phyloP scores from a whole-genome alignment of 2,797 vertebrate species.

The Danio kyathit region DNA sequence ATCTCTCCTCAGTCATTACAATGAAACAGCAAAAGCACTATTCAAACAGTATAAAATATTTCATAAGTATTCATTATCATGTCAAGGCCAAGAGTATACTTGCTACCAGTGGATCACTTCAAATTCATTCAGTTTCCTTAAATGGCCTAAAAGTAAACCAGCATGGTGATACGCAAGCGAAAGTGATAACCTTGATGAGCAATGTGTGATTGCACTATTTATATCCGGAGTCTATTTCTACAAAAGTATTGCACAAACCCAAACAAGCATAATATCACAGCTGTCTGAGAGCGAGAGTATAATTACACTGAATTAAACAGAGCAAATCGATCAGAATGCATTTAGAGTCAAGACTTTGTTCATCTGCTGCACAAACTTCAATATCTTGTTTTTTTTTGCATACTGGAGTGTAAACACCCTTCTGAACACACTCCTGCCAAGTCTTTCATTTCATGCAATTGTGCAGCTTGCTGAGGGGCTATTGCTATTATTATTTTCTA shows the following conservation, averaged over 20 bases:
- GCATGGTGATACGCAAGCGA: not conserved
- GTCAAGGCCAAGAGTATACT: constrained; percentile 3
- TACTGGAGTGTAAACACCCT: constrained; percentile 4
- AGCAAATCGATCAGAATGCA: constrained; percentile 19
- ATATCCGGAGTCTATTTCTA: constrained; percentile 7
- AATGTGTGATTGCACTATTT: constrained; percentile 7
- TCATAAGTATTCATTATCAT: no score
- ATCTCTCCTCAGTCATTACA: no score
- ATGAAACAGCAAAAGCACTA: not conserved
- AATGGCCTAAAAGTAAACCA: not conserved
- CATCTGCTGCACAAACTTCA: not conserved
- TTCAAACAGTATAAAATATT: not conserved
- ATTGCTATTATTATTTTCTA: not conserved
- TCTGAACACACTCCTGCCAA: not conserved
- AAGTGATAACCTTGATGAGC: not conserved
- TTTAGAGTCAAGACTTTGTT: not conserved
- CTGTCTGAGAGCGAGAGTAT: not conserved
- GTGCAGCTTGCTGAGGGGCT: not conserved
- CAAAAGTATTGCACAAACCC: not conserved
- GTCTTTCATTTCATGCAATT: constrained; percentile 7
- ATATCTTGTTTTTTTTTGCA: constrained; percentile 12
- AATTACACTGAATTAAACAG: constrained; percentile 6
- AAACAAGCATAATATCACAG: constrained; percentile 1
- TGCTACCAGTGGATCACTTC: not conserved
- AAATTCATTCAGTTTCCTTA: not conserved